Evolutionary conservation across 2,797 vertebrate genomes (phyloP).

Genomic region (Xiphophorus birchmanni): DNA sequence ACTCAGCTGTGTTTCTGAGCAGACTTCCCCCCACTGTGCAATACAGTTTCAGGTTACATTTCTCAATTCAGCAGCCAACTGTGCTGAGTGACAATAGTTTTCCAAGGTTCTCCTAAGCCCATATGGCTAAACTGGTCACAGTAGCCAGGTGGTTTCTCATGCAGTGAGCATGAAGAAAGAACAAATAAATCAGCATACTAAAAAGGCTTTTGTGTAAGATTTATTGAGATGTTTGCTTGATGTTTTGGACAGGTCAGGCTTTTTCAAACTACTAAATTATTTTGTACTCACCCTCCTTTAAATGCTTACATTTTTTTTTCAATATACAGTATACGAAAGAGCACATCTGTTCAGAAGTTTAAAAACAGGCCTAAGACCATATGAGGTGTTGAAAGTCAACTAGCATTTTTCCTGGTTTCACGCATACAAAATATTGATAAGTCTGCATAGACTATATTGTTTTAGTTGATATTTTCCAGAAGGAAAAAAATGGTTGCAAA

Average conservation of each 20-base stretch:
- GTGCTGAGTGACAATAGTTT: constrained; percentile 12
- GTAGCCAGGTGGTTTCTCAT: not conserved
- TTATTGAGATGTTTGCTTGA: not conserved
- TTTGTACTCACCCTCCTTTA: not conserved
- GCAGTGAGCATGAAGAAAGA: not conserved
- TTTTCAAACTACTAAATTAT: not conserved
- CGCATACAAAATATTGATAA: not conserved
- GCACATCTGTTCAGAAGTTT: not conserved
- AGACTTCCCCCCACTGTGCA: not conserved
- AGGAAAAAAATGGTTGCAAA: too few species aligned
- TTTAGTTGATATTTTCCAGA: not conserved
- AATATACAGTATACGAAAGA: not conserved
- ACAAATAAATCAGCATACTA: constrained; percentile 2
- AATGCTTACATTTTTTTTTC: not conserved
- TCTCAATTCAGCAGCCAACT: not conserved
- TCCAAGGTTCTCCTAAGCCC: constrained; percentile 2
- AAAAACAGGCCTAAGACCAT: not conserved
- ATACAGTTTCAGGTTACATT: not conserved
- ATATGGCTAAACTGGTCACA: constrained; percentile 7
- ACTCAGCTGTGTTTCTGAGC: not conserved
- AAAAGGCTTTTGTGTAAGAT: not conserved
- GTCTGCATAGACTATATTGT: not conserved
- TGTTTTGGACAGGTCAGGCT: not conserved
- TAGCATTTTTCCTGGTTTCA: not conserved
- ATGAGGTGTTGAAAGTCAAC: not conserved